phyloP scores from a whole-genome alignment of 2,888 invertebrate species.

The Perizoma affinitatum region DNA sequence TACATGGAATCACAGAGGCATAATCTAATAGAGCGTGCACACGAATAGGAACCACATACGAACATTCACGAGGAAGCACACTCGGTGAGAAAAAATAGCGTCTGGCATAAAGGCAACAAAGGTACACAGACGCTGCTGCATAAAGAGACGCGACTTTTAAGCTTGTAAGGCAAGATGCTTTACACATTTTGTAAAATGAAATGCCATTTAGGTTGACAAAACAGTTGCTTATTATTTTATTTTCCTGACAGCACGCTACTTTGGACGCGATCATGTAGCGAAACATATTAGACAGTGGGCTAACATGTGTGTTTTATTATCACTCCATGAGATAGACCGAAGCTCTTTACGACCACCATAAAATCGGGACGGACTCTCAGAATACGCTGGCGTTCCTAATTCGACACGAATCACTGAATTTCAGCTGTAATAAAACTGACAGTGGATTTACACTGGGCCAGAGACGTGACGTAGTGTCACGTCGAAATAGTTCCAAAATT shows the following conservation, averaged over 20 bases:
- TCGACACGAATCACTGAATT: conserved; percentile 45
- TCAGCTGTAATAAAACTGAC: conserved; percentile 44
- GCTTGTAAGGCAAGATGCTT: too few species aligned
- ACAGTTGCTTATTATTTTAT: background rate
- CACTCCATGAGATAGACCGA: conserved; percentile 23
- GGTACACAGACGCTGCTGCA: too few species aligned
- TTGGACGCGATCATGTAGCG: background rate
- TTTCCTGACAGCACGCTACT: background rate
- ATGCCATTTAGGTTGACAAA: too few species aligned
- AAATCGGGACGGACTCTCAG: conserved; percentile 41
- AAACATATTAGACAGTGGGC: conserved; percentile 1
- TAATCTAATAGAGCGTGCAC: too few species aligned
- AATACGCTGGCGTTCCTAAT: conserved; percentile 46
- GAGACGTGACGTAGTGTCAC: conserved; percentile 6
- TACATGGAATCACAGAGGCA: too few species aligned
- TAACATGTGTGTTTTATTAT: conserved; percentile 10
- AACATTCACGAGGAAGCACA: too few species aligned
- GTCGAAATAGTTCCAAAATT: conserved; percentile 17
- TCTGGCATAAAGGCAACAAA: too few species aligned
- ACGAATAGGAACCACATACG: too few species aligned
- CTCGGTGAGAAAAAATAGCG: too few species aligned
- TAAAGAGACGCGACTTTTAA: too few species aligned
- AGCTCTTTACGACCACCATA: conserved; percentile 44
- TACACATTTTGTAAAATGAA: too few species aligned
- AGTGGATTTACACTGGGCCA: conserved; percentile 22